phyloP scores from a whole-genome alignment of 2,888 invertebrate species.

The Rotaria sp. region DNA sequence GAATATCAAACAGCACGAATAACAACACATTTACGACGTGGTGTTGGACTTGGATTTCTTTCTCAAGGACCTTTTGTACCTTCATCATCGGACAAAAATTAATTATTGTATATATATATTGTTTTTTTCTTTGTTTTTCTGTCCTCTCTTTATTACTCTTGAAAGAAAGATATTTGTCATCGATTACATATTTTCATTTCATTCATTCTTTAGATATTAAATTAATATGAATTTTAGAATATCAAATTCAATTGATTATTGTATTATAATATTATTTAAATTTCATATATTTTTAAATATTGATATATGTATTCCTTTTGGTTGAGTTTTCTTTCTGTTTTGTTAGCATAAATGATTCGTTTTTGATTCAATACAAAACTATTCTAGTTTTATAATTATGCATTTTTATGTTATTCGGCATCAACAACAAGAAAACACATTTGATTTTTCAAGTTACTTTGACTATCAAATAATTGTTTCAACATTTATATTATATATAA shows the following conservation, averaged over 20 bases:
- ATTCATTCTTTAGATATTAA: neutral
- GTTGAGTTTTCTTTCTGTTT: no score
- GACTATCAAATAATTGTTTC: no score
- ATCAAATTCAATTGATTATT: no score
- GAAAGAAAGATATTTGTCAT: neutral
- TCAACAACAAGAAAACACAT: no score
- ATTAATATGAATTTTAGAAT: neutral
- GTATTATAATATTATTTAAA: no score
- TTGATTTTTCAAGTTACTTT: no score
- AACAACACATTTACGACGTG: constrained; percentile 86
- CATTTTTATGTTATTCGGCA: no score
- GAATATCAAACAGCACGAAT: constrained; percentile 92
- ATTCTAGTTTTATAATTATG: no score
- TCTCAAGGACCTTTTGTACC: constrained; percentile 33
- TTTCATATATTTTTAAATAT: no score
- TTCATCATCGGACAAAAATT: neutral
- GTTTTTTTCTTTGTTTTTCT: neutral
- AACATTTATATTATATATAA: neutral
- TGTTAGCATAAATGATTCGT: no score
- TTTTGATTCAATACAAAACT: no score
- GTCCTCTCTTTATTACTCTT: neutral
- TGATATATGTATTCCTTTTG: no score
- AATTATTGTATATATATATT: neutral
- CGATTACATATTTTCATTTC: neutral
- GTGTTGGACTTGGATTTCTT: constrained; percentile 59